Evolutionary conservation across 2,888 invertebrate genomes (phyloP).

Genomic region (Belgica antarctica): DNA sequence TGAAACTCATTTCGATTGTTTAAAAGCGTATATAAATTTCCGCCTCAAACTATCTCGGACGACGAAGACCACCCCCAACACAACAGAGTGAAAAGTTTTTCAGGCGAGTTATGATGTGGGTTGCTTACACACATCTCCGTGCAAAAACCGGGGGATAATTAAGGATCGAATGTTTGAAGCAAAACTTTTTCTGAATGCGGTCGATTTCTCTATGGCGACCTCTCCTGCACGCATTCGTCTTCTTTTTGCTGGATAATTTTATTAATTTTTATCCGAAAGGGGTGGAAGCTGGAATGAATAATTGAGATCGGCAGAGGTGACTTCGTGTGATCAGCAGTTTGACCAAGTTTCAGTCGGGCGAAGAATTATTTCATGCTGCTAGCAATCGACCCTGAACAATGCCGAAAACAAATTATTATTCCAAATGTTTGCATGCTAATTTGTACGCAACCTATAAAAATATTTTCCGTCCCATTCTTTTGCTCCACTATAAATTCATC

Average conservation of each 20-base stretch:
- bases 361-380: neutral
- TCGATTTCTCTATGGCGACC: constrained; percentile 27
- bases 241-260: neutral
- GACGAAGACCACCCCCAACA: neutral
- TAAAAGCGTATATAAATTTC: neutral
- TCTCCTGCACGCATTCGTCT: neutral
- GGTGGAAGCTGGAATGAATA: constrained; percentile 5
- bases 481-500: no score
- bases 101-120: constrained; percentile 23
- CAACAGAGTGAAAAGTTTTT: neutral
- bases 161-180: constrained; percentile 27
- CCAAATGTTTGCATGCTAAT: neutral
- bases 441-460: neutral
- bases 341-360: neutral
- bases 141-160: constrained; percentile 27
- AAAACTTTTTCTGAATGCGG: constrained; percentile 27
- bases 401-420: neutral
- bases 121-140: constrained; percentile 18
- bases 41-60: neutral
- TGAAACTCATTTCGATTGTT: neutral
- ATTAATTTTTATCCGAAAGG: neutral
- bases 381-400: neutral
- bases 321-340: neutral
- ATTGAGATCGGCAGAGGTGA: constrained; percentile 20
- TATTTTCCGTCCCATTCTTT: no score